Base-by-base conservation (phyloP, 2,888 invertebrate genomes). In the Chaetoderma sp. region DNA sequence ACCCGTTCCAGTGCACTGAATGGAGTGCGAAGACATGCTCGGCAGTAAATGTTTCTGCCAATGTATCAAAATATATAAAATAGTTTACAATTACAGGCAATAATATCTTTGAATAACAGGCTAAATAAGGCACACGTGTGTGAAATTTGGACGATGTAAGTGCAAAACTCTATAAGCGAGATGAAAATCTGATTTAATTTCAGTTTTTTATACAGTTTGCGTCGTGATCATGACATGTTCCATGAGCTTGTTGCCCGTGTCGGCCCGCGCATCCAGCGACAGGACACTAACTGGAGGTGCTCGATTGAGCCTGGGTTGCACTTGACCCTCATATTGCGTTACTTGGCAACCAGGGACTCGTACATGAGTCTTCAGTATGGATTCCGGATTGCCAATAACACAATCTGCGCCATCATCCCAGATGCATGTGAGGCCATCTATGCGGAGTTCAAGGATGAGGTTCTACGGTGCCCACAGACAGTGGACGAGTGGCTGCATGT, bases 311-410 rank as follows among this genome's bases (percentile, higher is more conserved):
- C 64, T 10, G 52, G 67, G 8, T 36, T 66, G 45, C 55, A 58
- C 45, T 23, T 69, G 32, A 56, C 62, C 32, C 27, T 67, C n/a
- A 68, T 59, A 23, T 49, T 68, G 21, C 50, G 66, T 5, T 63
- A 45, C 56, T 42, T 68, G 44, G 60, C 68, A 8, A 30, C 67
- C n/a, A 63, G 63, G 6, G 32, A 65, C 45, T 45, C 18, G 36
- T 67, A 67, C 59, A 32, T 32, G 2, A 60, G 28, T n/a, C 45
- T 65, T 16, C 4, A 21, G 45, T 67, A 59, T 33, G 28, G 30
- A 13, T 67, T 67, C 49, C 30, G 63, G 39, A 63, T 67, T 21
- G 59, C 63, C 8, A 50, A 49, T 52, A 67, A 59, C 59, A 67
- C 58, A 18, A 67, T 59, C 16, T 59, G 50, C 47, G 16, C 6